Evolutionary conservation across 2,888 invertebrate genomes (phyloP), one percentile per base, ranked within the genome.

Genomic region (Microctonus aethiopoides): DNA sequence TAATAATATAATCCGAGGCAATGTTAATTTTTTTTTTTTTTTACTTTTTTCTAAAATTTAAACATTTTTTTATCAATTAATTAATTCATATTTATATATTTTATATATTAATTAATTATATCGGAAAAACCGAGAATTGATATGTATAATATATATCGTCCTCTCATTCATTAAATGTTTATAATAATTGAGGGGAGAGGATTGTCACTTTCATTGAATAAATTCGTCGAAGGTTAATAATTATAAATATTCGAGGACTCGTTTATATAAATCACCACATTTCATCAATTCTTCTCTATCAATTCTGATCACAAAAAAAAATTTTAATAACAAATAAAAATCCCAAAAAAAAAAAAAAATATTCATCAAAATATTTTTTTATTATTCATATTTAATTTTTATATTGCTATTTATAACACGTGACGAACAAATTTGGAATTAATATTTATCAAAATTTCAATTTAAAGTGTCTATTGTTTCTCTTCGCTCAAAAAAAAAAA

Each of bases 71-170:
- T 16, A 62, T 36, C 13, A 22, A 41, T 62, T n/a, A 16, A 46
- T 62, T 11, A 16, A 59, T 59, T 20, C 34, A 59, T 34, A 36
- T 16, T 11, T 52, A 52, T 39, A 60, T 52, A 36, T 36, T n/a
- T n/a, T n/a, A n/a, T n/a, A n/a, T n/a, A n/a, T n/a, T n/a, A n/a
- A n/a, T n/a, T n/a, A n/a, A n/a, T n/a, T n/a, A n/a, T 20, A 16
- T 36, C 63, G 32, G 64, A 36, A 65, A 56, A 65, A 56, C 39
- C 54, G 54, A 26, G 34, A 46, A 46, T 56, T 65, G 65, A 65
- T 65, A 65, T 65, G 65, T 65, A 65, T 65, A 24, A 51, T 57
- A 56, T 56, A 56, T 56, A n/a, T 56, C 39, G 56, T 65, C 56
- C 65, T n/a, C 65, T 56, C 36, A 24, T 29, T 26, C 46, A 41